Percentiles rank a stretch among this genome's conserved stretches.
These are phyloP conservation scores for Scleropages formosus DNA, from an alignment of 2,797 vertebrate genomes.

Conservation along the genomic window DNA sequence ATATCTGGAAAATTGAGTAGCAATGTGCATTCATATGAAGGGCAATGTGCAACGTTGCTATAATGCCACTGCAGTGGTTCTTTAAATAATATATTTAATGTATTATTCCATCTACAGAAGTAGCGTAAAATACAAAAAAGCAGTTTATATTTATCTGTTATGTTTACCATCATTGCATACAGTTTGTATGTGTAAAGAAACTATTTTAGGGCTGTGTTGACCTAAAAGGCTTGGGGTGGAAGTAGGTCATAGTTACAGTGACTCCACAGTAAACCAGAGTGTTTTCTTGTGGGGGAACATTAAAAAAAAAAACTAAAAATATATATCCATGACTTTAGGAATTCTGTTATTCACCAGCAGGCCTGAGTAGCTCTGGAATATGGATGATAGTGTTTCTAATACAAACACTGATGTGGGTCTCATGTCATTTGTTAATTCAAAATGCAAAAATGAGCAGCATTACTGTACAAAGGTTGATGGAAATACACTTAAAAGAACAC, in stretches of 20 bases:
- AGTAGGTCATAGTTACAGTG: conserved; percentile 18
- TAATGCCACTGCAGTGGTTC: not conserved
- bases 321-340: no score
- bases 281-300: conserved; percentile 4
- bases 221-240: conserved; percentile 10
- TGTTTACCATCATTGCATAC: not conserved
- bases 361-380: no score
- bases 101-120: no score
- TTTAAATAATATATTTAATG: conserved; percentile 5
- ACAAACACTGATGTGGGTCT: no score
- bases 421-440: no score
- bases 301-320: not conserved
- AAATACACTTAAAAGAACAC: no score
- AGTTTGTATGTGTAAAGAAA: not conserved
- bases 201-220: conserved; percentile 1
- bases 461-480: no score
- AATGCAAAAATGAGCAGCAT: no score
- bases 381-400: no score
- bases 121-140: not conserved
- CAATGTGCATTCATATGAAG: not conserved
- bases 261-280: not conserved
- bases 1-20: not conserved
- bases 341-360: no score
- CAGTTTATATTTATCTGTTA: no score
- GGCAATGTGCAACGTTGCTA: not conserved